Evolutionary conservation across 2,888 invertebrate species (phyloP).

Genomic region (Lithophane socia): DNA sequence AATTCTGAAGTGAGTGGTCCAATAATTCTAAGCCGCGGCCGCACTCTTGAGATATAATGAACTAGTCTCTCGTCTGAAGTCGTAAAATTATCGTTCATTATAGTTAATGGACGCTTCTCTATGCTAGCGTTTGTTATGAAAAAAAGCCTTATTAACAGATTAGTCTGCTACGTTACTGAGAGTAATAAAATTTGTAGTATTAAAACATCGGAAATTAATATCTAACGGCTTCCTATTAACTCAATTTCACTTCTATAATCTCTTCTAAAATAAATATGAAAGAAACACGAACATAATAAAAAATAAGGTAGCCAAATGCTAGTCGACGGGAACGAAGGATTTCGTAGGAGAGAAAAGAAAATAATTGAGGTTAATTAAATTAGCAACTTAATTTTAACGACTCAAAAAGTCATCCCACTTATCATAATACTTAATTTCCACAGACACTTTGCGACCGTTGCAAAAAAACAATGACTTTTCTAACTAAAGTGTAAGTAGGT

Average conservation of each 20-base stretch:
- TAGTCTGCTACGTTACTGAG: neutral
- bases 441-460: neutral
- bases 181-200: neutral
- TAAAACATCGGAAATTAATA: neutral
- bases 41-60: conserved; percentile 32
- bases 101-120: conserved; percentile 23
- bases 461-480: neutral
- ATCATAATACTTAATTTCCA: conserved; percentile 12
- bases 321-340: neutral
- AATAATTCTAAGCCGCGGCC: conserved; percentile 15
- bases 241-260: neutral
- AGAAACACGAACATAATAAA: neutral
- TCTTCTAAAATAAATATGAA: neutral
- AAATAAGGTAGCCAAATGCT: neutral
- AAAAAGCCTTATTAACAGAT: conserved; percentile 15
- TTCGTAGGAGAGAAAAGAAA: neutral
- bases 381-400: conserved; percentile 1
- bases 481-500: neutral
- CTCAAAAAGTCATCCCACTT: conserved; percentile 1
- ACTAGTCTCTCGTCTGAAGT: conserved; percentile 6
- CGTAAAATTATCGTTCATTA: conserved; percentile 40
- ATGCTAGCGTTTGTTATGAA: conserved; percentile 1
- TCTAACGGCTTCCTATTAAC: neutral
- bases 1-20: conserved; percentile 12
- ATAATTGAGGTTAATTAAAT: conserved; percentile 12